Conservation (phyloP, 2,888 invertebrate species). For the Prenolepis imparis region DNA sequence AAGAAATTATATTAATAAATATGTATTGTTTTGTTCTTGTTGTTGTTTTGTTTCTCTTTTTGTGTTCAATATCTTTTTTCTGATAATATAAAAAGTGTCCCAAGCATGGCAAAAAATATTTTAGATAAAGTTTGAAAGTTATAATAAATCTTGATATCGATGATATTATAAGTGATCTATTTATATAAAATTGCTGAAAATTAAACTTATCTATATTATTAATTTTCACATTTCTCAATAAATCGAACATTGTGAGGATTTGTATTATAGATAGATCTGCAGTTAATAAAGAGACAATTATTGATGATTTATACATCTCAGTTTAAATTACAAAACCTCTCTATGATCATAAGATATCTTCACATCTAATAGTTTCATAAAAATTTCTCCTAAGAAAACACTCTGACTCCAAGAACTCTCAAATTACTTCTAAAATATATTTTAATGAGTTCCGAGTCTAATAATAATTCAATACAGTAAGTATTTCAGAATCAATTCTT, state of each 20-base stretch:
- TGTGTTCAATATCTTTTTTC: neutral
- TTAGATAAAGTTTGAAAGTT: neutral
- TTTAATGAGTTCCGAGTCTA: neutral
- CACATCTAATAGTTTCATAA: neutral
- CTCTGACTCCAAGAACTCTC: neutral
- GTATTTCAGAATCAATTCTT: neutral
- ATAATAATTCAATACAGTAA: neutral
- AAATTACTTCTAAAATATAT: neutral
- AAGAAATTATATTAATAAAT: neutral
- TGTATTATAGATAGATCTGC: neutral
- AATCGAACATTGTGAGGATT: neutral
- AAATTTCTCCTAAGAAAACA: slow-evolving; percentile 7
- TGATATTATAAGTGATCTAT: neutral
- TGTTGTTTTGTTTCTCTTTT: neutral
- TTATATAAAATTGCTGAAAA: neutral
- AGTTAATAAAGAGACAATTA: neutral
- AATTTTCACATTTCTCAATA: neutral
- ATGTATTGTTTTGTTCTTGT: neutral
- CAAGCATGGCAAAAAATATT: neutral
- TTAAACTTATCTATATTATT: neutral
- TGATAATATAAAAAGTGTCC: neutral
- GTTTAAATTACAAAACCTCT: slow-evolving; percentile 11
- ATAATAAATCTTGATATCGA: neutral
- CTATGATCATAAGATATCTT: slow-evolving; percentile 45
- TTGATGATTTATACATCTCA: neutral